phyloP scores from a whole-genome alignment of 2,888 invertebrate species.

The Elgonia sp. region DNA sequence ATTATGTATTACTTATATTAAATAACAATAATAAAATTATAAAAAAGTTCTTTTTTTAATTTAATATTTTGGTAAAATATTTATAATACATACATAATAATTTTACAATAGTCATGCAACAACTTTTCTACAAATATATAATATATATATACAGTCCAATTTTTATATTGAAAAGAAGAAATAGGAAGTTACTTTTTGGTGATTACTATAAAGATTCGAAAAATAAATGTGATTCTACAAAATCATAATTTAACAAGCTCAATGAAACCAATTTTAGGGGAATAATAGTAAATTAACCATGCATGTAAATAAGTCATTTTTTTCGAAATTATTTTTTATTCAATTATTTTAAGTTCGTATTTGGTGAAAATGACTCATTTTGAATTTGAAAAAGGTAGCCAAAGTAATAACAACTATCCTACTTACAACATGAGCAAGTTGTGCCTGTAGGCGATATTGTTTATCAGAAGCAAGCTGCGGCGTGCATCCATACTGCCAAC shows the following conservation, averaged over 20 bases:
- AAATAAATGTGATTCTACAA: constrained; percentile 52
- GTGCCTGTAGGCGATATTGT: constrained; percentile 91
- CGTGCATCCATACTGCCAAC: constrained; percentile 89
- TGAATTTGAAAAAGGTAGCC: constrained; percentile 67
- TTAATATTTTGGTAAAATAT: background rate
- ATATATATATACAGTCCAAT: background rate
- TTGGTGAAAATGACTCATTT: constrained; percentile 42
- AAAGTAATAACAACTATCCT: constrained; percentile 86
- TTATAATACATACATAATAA: constrained; percentile 38
- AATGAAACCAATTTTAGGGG: constrained; percentile 59
- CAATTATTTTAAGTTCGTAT: background rate
- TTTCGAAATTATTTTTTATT: background rate
- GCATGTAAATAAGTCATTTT: constrained; percentile 57
- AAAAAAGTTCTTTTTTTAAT: background rate
- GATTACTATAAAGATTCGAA: constrained; percentile 43
- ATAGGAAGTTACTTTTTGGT: constrained; percentile 29
- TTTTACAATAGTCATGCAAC: constrained; percentile 62
- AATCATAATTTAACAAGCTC: constrained; percentile 64
- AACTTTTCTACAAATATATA: constrained; percentile 59
- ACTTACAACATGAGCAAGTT: constrained; percentile 91
- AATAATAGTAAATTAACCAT: constrained; percentile 50
- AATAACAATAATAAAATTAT: no score
- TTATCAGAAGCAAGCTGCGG: constrained; percentile 91
- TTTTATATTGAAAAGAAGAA: constrained; percentile 14
- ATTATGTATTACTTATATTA: no score